These are phyloP conservation scores for Acronicta leporina DNA, from an alignment of 2,888 invertebrate species.

Conservation along the genomic window DNA sequence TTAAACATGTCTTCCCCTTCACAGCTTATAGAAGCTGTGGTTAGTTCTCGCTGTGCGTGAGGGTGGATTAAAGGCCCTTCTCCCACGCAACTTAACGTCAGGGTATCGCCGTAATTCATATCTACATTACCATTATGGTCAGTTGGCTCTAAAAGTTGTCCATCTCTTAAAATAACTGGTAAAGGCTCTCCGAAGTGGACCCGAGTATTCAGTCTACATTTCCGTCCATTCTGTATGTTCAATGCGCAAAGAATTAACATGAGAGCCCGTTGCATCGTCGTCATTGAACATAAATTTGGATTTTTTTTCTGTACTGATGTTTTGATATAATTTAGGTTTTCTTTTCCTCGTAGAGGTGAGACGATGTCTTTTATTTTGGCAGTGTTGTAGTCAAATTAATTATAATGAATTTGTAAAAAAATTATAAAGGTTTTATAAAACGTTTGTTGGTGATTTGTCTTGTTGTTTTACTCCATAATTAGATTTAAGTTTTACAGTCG, in stretches of 20 bases:
- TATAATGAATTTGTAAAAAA: too few species aligned
- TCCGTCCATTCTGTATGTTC: slow-evolving; percentile 64
- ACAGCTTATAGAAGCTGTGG: slow-evolving; percentile 72
- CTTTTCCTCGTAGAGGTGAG: too few species aligned
- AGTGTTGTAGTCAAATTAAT: too few species aligned
- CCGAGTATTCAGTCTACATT: slow-evolving; percentile 73
- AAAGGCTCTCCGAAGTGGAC: slow-evolving; percentile 75
- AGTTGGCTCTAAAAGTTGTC: slow-evolving; percentile 74
- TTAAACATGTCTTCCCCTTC: slow-evolving; percentile 71
- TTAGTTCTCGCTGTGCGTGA: slow-evolving; percentile 52
- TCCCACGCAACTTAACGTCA: slow-evolving; percentile 77
- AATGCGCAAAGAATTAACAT: slow-evolving; percentile 74
- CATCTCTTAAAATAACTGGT: slow-evolving; percentile 74
- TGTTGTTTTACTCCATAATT: too few species aligned
- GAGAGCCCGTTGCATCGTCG: slow-evolving; percentile 67
- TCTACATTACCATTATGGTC: slow-evolving; percentile 72
- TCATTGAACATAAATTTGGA: slow-evolving; percentile 22
- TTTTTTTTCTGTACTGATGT: slow-evolving; percentile 1
- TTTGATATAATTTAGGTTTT: slow-evolving; percentile 1
- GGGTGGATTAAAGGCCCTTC: slow-evolving; percentile 69
- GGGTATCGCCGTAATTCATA: slow-evolving; percentile 68
- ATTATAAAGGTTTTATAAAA: too few species aligned
- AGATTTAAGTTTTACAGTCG: neutral
- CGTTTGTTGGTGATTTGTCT: too few species aligned
- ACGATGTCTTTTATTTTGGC: too few species aligned